Conservation (phyloP, 1,140 invertebrate species). For the Drosophila lacteicornis region DNA sequence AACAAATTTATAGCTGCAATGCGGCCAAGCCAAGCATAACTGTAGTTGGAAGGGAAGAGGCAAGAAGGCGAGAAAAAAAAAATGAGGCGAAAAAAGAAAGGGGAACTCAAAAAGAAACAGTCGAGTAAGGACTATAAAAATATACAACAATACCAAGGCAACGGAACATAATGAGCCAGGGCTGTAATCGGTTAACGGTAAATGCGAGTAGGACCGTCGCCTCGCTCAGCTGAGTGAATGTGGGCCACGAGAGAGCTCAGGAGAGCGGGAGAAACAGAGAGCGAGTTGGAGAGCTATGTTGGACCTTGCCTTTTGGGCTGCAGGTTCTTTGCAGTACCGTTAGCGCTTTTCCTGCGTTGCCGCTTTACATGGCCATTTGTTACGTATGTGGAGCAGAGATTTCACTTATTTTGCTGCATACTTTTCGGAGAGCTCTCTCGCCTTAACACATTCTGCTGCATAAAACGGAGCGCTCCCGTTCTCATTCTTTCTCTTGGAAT, state of each 20-base stretch:
- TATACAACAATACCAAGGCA: conserved; percentile 75
- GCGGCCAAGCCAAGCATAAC: conserved; percentile 68
- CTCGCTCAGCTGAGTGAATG: conserved; percentile 64
- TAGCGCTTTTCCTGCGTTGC: conserved; percentile 63
- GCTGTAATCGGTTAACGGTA: conserved; percentile 46
- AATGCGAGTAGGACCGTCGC: conserved; percentile 15
- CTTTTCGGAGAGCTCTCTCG: conserved; percentile 27
- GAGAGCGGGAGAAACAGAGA: not conserved
- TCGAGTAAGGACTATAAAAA: conserved; percentile 78
- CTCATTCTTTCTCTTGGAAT: not conserved
- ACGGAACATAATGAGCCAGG: conserved; percentile 56
- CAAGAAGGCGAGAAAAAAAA: conserved; percentile 30
- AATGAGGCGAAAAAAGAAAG: conserved; percentile 8
- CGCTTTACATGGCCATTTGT: conserved; percentile 74
- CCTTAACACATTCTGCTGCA: conserved; percentile 52
- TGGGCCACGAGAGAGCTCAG: conserved; percentile 56
- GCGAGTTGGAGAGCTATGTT: conserved; percentile 4
- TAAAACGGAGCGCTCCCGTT: conserved; percentile 19
- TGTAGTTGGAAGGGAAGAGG: conserved; percentile 50
- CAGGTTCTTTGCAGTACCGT: conserved; percentile 75
- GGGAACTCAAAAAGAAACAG: conserved; percentile 46
- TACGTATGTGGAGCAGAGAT: conserved; percentile 46
- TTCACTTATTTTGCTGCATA: conserved; percentile 56
- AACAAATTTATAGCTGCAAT: conserved; percentile 80
- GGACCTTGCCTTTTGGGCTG: conserved; percentile 59